A percentile compares a stretch with the other conserved stretches of the same genome.
Evolutionary conservation across 2,888 invertebrate genomes (phyloP).

Genomic region (Perizoma flavofasciatum): DNA sequence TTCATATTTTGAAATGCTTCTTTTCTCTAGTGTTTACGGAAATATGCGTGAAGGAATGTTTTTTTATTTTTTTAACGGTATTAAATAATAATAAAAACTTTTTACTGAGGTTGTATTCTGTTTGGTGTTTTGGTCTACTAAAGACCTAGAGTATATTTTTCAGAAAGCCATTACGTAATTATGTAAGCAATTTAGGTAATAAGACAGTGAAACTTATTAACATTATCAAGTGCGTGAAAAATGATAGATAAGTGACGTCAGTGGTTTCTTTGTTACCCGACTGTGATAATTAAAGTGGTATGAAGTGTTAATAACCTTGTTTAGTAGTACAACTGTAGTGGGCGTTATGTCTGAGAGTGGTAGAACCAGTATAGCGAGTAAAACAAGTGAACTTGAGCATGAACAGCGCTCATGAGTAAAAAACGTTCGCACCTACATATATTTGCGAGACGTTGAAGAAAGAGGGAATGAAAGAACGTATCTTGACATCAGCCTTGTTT

Average conservation of each 20-base stretch:
- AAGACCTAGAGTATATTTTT: no score
- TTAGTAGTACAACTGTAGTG: slow-evolving; percentile 26
- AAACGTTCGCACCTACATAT: not conserved
- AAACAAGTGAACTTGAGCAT: slow-evolving; percentile 2
- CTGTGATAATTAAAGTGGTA: slow-evolving; percentile 40
- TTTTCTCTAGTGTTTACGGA: no score
- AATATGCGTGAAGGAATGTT: no score
- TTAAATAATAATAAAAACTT: no score
- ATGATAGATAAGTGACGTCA: slow-evolving; percentile 49
- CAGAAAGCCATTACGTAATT: no score
- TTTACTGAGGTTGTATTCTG: no score
- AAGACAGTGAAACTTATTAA: not conserved
- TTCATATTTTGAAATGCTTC: no score
- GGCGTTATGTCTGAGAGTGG: slow-evolving; percentile 15
- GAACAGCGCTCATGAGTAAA: not conserved
- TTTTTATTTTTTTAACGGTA: no score
- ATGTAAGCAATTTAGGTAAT: no score
- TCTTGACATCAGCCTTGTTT: no score
- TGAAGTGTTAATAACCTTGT: slow-evolving; percentile 41
- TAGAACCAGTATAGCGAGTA: not conserved
- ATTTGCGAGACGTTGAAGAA: not conserved
- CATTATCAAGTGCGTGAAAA: slow-evolving; percentile 9
- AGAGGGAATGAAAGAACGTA: no score
- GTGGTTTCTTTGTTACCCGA: slow-evolving; percentile 54
- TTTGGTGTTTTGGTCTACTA: no score